phyloP scores from a whole-genome alignment of 2,888 invertebrate genomes.

The Aethes cnicana region DNA sequence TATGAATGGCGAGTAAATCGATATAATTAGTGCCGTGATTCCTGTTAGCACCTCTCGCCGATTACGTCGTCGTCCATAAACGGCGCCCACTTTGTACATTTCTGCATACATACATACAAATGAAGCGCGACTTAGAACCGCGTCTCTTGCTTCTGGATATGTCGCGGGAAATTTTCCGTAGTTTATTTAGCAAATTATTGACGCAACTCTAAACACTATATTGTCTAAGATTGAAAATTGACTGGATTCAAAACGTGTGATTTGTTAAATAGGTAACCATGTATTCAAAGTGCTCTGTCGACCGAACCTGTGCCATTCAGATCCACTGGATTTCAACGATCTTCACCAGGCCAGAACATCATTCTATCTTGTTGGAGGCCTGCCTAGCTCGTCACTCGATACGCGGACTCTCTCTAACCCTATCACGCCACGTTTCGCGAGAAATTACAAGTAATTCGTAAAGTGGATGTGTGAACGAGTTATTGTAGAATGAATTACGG shows the following conservation, averaged over 20 bases:
- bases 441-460: conserved; percentile 35
- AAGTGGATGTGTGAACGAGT: conserved; percentile 58
- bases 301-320: too few relatives aligned
- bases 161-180: not conserved
- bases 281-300: too few relatives aligned
- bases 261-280: too few relatives aligned
- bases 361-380: too few relatives aligned
- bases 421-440: conserved; percentile 8
- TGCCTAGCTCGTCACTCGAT: too few relatives aligned
- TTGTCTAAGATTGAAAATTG: too few relatives aligned
- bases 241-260: too few relatives aligned
- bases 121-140: conserved; percentile 35
- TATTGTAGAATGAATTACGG: conserved; percentile 61
- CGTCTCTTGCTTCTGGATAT: conserved; percentile 2
- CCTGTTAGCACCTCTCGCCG: conserved; percentile 54
- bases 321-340: too few relatives aligned
- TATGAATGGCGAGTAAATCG: conserved; percentile 51
- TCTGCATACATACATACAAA: conserved; percentile 41
- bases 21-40: conserved; percentile 54
- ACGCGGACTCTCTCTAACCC: too few relatives aligned
- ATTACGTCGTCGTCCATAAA: conserved; percentile 48
- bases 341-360: too few relatives aligned
- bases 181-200: not conserved
- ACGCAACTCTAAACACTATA: too few relatives aligned
- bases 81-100: conserved; percentile 36